These are phyloP conservation scores for Nomada goodeniana DNA, from an alignment of 2,888 invertebrate species.

Conservation along the genomic window DNA sequence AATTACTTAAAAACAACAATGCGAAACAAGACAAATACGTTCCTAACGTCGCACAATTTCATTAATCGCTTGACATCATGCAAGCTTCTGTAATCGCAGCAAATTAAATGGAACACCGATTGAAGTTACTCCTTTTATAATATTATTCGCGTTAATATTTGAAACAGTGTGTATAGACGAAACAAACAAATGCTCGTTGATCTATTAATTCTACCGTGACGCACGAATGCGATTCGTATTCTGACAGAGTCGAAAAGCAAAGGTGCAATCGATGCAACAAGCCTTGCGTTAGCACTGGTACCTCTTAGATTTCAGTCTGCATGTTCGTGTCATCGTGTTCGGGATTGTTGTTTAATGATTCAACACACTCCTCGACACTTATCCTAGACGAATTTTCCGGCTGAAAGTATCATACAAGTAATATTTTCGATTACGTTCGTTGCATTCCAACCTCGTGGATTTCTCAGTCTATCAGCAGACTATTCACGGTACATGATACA, in stretches of 20 bases:
- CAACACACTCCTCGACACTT: conserved; percentile 80
- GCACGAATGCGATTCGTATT: background rate
- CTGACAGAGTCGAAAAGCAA: background rate
- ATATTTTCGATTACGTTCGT: conserved; percentile 40
- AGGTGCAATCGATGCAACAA: conserved; percentile 13
- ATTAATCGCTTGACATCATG: too few relatives aligned
- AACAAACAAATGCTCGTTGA: background rate
- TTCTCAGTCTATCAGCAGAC: background rate
- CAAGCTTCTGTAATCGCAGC: background rate
- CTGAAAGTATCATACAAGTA: conserved; percentile 59
- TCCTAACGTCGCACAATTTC: too few relatives aligned
- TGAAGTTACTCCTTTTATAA: background rate
- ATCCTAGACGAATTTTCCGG: conserved; percentile 76
- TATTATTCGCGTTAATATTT: background rate
- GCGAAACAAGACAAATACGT: too few relatives aligned
- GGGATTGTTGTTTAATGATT: conserved; percentile 80
- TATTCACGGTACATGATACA: conserved; percentile 47
- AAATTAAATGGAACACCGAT: background rate
- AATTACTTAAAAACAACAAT: too few relatives aligned
- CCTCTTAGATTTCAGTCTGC: conserved; percentile 78
- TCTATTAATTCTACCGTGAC: background rate
- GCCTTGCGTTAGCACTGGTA: conserved; percentile 62
- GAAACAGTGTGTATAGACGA: background rate
- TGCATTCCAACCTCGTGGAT: background rate
- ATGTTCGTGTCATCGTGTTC: conserved; percentile 77